phyloP scores from a whole-genome alignment of 2,113 vertebrate species.

The Nibea albiflora region DNA sequence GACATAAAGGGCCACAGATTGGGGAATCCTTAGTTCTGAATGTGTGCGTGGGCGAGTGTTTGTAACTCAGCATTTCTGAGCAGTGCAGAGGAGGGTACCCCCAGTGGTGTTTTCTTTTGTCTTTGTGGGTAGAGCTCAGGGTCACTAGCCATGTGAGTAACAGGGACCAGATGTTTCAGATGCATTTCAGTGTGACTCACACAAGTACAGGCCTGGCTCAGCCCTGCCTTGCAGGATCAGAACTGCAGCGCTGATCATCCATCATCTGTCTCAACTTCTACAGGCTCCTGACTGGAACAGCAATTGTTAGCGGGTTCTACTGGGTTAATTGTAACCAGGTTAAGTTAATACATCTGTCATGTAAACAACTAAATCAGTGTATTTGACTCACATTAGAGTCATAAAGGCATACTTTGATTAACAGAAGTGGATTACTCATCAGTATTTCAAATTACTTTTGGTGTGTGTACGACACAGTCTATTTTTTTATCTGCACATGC shows the following conservation, averaged over 20 bases:
- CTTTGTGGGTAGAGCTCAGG: slow-evolving; percentile 48
- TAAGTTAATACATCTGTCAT: background rate
- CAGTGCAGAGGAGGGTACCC: slow-evolving; percentile 49
- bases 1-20: slow-evolving; percentile 33
- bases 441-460: slow-evolving; percentile 14
- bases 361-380: slow-evolving; percentile 19
- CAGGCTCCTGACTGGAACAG: background rate
- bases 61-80: slow-evolving; percentile 40
- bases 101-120: slow-evolving; percentile 53
- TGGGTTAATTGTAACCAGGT: background rate
- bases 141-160: slow-evolving; percentile 38
- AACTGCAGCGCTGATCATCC: slow-evolving; percentile 15
- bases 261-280: slow-evolving; percentile 15
- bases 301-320: background rate
- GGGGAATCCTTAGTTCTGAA: slow-evolving; percentile 30
- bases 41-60: slow-evolving; percentile 9
- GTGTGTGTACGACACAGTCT: background rate
- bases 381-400: slow-evolving; percentile 4
- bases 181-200: slow-evolving; percentile 62
- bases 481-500: background rate
- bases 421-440: slow-evolving; percentile 8
- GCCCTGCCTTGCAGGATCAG: slow-evolving; percentile 32
- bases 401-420: slow-evolving; percentile 1
- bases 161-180: slow-evolving; percentile 72
- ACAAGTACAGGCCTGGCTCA: slow-evolving; percentile 29